These are phyloP conservation scores for Limanda limanda DNA, from an alignment of 2,113 vertebrate species.

Conservation along the genomic window DNA sequence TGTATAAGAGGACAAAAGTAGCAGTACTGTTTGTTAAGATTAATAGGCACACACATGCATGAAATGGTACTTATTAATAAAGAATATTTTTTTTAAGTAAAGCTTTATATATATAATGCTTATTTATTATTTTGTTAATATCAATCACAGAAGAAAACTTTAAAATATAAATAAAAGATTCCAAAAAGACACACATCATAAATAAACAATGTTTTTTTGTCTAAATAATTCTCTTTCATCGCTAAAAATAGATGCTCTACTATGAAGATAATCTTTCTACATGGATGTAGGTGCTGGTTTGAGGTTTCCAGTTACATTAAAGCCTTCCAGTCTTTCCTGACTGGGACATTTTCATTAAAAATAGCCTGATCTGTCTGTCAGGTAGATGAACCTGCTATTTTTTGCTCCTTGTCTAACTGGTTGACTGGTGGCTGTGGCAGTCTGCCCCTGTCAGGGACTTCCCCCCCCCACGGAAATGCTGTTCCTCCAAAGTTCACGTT, in stretches of 20 bases:
- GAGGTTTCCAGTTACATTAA: constrained; percentile 26
- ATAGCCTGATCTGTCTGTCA: constrained; percentile 54
- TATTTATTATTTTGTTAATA: not conserved
- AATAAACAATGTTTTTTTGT: not conserved
- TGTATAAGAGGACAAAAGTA: not conserved
- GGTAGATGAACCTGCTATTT: constrained; percentile 45
- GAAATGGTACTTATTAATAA: too few relatives aligned
- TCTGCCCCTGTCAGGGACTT: constrained; percentile 22
- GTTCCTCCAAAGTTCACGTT: constrained; percentile 26
- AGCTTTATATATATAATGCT: not conserved
- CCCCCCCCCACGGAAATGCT: not conserved
- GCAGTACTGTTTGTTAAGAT: not conserved
- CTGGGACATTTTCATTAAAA: constrained; percentile 54
- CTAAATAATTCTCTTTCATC: not conserved
- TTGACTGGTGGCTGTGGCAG: constrained; percentile 12
- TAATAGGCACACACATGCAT: not conserved
- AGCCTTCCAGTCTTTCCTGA: constrained; percentile 65
- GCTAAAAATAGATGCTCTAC: constrained; percentile 4
- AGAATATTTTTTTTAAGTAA: not conserved
- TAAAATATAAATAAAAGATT: not conserved
- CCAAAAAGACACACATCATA: not conserved
- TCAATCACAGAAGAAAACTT: not conserved
- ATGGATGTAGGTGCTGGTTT: not conserved
- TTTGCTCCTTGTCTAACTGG: constrained; percentile 19
- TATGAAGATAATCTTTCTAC: constrained; percentile 11